Base-by-base conservation (phyloP, 2,113 vertebrate species). In the Spilogale gracilis region DNA sequence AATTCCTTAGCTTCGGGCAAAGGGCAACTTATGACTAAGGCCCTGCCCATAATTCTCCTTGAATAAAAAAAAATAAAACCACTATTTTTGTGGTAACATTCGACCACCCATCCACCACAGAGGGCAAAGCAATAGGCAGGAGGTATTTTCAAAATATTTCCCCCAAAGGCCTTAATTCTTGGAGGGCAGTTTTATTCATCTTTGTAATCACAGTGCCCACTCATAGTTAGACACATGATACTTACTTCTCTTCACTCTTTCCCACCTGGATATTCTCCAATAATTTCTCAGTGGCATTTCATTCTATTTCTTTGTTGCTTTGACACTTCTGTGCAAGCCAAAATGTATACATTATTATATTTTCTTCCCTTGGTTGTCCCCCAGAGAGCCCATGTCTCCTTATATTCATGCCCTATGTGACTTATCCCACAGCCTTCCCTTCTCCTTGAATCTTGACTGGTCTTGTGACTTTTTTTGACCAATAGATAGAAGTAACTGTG, bases 241-340 rank as follows among this genome's bases (percentile, higher is more conserved):
- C 50, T 93, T 52, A 82, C 82, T 76, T 65, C 58, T 13, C 84
- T 78, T 95, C 10, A 50, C 65, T 48, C 52, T 78, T 93, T 82
- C 32, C 61, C 45, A 84, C 52, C 20, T 88, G 48, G 45, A 80
- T 92, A 92, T 87, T 58, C 73, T n/a, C 78, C 14, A 61, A 23
- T 88, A 96, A 87, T 83, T 89, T 67, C 78, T 60, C 52, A 88
- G 32, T 92, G 93, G 23, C 58, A 87, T 81, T 96, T 79, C 38
- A 83, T 71, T 69, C 54, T 71, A 13, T 30, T 94, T 94, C 18
- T n/a, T 71, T 81, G 10, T 71, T 88, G 30, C 67, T 60, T 54
- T 50, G 67, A 88, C 23, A 18, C 50, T 89, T 94, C 65, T 32
- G 1, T 63, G 63, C 1, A 86, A 45, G 65, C 38, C 60, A 69